Conservation (phyloP, 1,140 invertebrate genomes). For the Drosophila kurseongensis region DNA sequence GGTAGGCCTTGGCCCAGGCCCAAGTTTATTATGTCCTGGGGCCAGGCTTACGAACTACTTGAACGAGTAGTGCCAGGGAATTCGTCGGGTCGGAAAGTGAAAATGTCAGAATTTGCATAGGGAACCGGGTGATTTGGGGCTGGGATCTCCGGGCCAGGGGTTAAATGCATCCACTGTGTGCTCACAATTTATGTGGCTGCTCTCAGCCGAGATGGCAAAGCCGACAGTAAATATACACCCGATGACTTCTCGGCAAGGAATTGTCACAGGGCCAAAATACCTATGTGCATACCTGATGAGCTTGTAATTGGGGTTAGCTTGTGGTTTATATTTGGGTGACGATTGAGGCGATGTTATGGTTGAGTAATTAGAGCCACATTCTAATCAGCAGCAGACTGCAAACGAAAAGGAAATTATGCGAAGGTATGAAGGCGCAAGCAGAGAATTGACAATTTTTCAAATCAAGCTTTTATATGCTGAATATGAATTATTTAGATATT, state of each 20-base stretch:
- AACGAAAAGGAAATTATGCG: neutral
- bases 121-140: slow-evolving; percentile 12
- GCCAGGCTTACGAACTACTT: slow-evolving; percentile 30
- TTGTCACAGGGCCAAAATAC: slow-evolving; percentile 35
- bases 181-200: slow-evolving; percentile 54
- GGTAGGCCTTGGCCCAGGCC: slow-evolving; percentile 39
- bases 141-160: slow-evolving; percentile 24
- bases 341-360: slow-evolving; percentile 5
- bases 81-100: slow-evolving; percentile 45
- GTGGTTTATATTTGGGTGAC: slow-evolving; percentile 35
- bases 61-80: slow-evolving; percentile 24
- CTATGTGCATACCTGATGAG: slow-evolving; percentile 53
- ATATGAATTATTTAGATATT: neutral
- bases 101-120: slow-evolving; percentile 62
- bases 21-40: slow-evolving; percentile 48
- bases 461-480: neutral
- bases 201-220: slow-evolving; percentile 24
- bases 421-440: neutral
- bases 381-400: slow-evolving; percentile 10
- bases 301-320: slow-evolving; percentile 51
- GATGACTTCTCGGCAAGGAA: slow-evolving; percentile 36
- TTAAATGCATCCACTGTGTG: slow-evolving; percentile 63
- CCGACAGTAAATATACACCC: slow-evolving; percentile 26
- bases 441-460: neutral
- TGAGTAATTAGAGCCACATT: slow-evolving; percentile 30